Evolutionary conservation across 2,888 invertebrate genomes (phyloP).

Genomic region (Drosophila nigritarsus): DNA sequence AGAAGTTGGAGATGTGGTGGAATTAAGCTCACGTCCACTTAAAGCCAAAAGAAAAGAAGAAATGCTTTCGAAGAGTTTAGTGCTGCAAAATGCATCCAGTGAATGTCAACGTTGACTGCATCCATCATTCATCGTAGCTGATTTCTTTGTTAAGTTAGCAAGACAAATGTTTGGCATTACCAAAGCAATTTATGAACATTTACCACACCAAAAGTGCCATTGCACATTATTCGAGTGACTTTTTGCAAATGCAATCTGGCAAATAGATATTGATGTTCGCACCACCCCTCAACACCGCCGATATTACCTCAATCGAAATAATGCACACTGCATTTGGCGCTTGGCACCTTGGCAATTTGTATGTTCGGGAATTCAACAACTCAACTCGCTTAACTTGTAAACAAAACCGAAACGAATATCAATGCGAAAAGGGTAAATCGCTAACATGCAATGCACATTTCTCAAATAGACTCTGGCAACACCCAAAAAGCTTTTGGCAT

Average conservation of each 20-base stretch:
- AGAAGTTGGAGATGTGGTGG: background rate
- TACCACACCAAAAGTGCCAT: conserved; percentile 23
- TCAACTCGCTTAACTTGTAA: conserved; percentile 55
- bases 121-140: conserved; percentile 11
- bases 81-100: background rate
- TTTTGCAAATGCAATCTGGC: conserved; percentile 39
- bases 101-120: conserved; percentile 2
- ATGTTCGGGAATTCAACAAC: conserved; percentile 33
- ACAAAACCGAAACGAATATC: conserved; percentile 49
- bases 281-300: conserved; percentile 25
- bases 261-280: conserved; percentile 74
- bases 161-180: conserved; percentile 16
- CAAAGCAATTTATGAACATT: conserved; percentile 35
- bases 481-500: conserved; percentile 62
- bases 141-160: conserved; percentile 3
- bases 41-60: background rate
- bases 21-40: background rate
- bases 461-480: conserved; percentile 63
- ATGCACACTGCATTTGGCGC: conserved; percentile 65
- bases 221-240: conserved; percentile 32
- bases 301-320: conserved; percentile 42
- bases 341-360: conserved; percentile 79
- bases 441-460: conserved; percentile 73
- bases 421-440: conserved; percentile 64
- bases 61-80: background rate